These are phyloP conservation scores for Drosophila ustulata DNA, from an alignment of 2,888 invertebrate species.

Conservation along the genomic window DNA sequence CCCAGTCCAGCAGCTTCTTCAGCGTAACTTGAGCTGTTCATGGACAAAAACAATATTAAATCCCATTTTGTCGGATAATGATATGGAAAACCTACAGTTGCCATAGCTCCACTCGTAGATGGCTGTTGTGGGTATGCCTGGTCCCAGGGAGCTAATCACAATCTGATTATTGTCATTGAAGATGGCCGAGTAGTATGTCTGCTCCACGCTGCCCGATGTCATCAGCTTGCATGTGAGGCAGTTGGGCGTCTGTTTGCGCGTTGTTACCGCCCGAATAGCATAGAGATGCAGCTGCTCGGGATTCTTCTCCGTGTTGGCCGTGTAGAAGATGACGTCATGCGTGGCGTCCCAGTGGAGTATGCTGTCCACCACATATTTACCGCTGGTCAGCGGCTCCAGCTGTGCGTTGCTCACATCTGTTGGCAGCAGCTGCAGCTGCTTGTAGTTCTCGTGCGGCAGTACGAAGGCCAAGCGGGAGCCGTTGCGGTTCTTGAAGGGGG, in stretches of 20 bases:
- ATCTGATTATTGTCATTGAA: slow-evolving; percentile 90
- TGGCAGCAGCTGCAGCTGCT: slow-evolving; percentile 88
- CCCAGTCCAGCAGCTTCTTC: slow-evolving; percentile 87
- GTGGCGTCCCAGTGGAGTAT: slow-evolving; percentile 90
- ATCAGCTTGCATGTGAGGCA: slow-evolving; percentile 91
- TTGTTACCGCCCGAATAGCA: slow-evolving; percentile 86
- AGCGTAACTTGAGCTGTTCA: slow-evolving; percentile 76
- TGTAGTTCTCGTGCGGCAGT: slow-evolving; percentile 89
- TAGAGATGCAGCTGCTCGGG: slow-evolving; percentile 93
- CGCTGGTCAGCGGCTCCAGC: slow-evolving; percentile 86
- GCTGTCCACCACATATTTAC: slow-evolving; percentile 90
- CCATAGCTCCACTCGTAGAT: slow-evolving; percentile 86
- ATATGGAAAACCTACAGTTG: slow-evolving; percentile 67
- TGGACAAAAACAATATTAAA: neutral
- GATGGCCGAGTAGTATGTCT: slow-evolving; percentile 86
- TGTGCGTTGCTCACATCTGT: slow-evolving; percentile 65
- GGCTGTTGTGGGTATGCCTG: slow-evolving; percentile 91
- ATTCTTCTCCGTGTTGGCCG: slow-evolving; percentile 91
- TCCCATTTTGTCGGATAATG: too few species aligned
- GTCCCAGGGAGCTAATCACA: slow-evolving; percentile 93
- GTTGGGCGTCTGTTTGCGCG: slow-evolving; percentile 84
- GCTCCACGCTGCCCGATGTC: slow-evolving; percentile 75
- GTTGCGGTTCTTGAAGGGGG: slow-evolving; percentile 89
- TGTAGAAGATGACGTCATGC: slow-evolving; percentile 91
- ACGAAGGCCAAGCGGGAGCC: slow-evolving; percentile 91